Conservation (phyloP, 2,888 invertebrate species). For the Merodon equestris region DNA sequence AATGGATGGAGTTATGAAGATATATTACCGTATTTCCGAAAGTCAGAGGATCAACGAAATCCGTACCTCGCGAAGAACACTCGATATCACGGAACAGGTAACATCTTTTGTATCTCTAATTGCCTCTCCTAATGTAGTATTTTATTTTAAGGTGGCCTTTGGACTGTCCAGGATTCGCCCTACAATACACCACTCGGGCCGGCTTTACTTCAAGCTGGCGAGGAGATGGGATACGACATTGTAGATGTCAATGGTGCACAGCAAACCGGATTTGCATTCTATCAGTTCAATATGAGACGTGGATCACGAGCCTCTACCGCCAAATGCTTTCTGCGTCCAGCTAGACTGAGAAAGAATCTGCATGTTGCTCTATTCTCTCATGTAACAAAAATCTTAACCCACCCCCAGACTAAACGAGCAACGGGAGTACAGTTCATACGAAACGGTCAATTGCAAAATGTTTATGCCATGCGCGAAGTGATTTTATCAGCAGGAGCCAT, state of each 20-base stretch:
- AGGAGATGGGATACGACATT: conserved; percentile 94
- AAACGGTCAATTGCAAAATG: conserved; percentile 80
- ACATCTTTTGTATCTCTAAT: too few relatives aligned
- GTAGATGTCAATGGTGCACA: conserved; percentile 91
- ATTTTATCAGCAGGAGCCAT: conserved; percentile 88
- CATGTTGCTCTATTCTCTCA: conserved; percentile 89
- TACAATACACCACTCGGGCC: conserved; percentile 87
- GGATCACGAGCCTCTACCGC: conserved; percentile 91
- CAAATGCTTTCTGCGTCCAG: conserved; percentile 91
- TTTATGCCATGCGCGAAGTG: conserved; percentile 77
- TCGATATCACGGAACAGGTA: conserved; percentile 86
- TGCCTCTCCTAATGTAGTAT: too few relatives aligned
- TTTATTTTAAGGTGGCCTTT: conserved; percentile 76
- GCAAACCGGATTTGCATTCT: conserved; percentile 92
- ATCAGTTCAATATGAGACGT: conserved; percentile 92
- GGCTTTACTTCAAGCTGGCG: conserved; percentile 92
- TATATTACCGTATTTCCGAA: conserved; percentile 89
- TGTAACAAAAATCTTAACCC: conserved; percentile 87
- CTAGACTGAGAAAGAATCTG: conserved; percentile 87
- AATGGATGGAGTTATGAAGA: conserved; percentile 93
- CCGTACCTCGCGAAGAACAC: conserved; percentile 89
- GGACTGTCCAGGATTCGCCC: conserved; percentile 78
- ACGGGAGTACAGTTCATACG: conserved; percentile 89
- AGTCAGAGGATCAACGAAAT: conserved; percentile 92
- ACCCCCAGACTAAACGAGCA: conserved; percentile 85